Evolutionary conservation across 2,113 vertebrate genomes (phyloP).

Genomic region (Perca flavescens): DNA sequence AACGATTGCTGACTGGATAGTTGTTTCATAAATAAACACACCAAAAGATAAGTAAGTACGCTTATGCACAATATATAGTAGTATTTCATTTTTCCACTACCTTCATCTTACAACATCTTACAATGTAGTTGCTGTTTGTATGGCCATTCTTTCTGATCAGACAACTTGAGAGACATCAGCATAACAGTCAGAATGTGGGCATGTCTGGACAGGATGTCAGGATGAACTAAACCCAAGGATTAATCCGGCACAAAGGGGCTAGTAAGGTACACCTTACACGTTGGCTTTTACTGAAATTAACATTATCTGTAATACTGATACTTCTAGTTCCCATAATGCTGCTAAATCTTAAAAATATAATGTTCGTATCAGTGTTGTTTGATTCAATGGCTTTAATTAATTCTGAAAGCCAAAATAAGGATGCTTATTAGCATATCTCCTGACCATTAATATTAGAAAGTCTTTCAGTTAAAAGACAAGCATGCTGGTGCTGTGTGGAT

Average conservation of each 20-base stretch:
- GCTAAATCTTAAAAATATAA: neutral
- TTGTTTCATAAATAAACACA: slow-evolving; percentile 36
- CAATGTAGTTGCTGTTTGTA: neutral
- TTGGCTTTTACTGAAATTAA: neutral
- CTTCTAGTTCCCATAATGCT: neutral
- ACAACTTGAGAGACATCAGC: slow-evolving; percentile 2
- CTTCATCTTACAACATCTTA: neutral
- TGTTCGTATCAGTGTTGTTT: neutral
- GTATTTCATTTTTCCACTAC: neutral
- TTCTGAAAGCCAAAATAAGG: neutral
- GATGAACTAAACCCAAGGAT: slow-evolving; percentile 2
- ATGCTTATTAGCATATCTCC: neutral
- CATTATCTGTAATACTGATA: neutral
- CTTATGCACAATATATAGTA: neutral
- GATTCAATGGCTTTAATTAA: neutral
- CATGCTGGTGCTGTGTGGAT: neutral
- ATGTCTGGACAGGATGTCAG: neutral
- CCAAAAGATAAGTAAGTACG: slow-evolving; percentile 21
- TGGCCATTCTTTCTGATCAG: neutral
- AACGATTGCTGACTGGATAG: slow-evolving; percentile 27
- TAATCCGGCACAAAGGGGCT: neutral
- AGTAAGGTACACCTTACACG: neutral
- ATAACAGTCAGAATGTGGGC: neutral
- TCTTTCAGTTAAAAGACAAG: neutral
- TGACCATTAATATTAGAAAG: neutral